phyloP scores from a whole-genome alignment of 2,797 vertebrate species.

The Pyrocephalus nanus region DNA sequence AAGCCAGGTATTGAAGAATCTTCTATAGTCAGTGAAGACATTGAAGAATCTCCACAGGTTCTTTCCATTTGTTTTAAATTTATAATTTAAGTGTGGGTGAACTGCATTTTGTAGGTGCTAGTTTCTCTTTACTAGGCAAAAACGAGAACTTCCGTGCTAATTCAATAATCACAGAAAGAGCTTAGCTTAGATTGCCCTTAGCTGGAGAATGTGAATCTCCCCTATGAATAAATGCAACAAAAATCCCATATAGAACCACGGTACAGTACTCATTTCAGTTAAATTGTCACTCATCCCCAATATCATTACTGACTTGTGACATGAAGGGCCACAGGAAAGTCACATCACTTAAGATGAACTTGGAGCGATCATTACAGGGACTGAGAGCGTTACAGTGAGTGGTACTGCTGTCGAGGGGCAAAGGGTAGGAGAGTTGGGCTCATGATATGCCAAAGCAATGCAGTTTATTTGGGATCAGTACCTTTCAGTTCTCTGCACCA shows the following conservation, averaged over 20 bases:
- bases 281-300: not conserved
- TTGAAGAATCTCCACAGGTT: not conserved
- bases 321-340: not conserved
- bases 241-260: not conserved
- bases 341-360: not conserved
- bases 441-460: not conserved
- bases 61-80: not conserved
- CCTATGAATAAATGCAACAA: not conserved
- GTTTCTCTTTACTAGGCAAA: not conserved
- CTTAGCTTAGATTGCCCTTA: not conserved
- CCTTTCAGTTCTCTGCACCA: not conserved
- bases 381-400: not conserved
- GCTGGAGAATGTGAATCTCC: not conserved
- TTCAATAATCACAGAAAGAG: not conserved
- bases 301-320: not conserved
- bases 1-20: not conserved
- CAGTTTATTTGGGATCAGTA: not conserved
- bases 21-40: not conserved
- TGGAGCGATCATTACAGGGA: not conserved
- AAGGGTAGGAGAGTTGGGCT: not conserved
- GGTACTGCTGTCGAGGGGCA: accelerated
- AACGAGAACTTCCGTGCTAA: not conserved
- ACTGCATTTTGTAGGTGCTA: not conserved
- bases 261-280: not conserved
- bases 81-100: not conserved